Evolutionary conservation across 2,113 vertebrate species (phyloP).

Genomic region (Cololabis saira): DNA sequence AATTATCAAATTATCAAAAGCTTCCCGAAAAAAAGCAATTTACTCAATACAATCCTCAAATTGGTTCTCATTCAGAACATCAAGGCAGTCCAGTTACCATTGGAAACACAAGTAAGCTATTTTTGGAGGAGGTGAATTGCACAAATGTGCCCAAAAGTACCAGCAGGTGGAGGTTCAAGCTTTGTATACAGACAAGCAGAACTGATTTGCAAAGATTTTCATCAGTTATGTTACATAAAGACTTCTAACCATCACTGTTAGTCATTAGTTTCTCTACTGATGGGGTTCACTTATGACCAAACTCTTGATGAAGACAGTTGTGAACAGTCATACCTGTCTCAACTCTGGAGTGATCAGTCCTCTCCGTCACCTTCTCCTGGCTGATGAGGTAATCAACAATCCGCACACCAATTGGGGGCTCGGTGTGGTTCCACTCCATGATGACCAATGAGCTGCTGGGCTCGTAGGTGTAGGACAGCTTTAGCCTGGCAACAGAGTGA

Average conservation of each 20-base stretch:
- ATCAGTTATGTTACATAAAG: neutral
- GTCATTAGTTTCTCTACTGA: neutral
- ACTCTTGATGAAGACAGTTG: neutral
- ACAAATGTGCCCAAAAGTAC: neutral
- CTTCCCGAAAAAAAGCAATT: too few relatives aligned
- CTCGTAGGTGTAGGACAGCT: slow-evolving; percentile 90
- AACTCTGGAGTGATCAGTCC: slow-evolving; percentile 95
- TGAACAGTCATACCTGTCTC: slow-evolving; percentile 87
- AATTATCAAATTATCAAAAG: too few relatives aligned
- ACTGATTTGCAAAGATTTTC: neutral
- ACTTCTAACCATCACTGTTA: neutral
- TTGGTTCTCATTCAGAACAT: too few relatives aligned
- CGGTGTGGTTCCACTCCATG: slow-evolving; percentile 94
- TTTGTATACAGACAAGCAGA: neutral
- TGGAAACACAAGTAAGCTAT: neutral
- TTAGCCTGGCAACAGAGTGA: slow-evolving; percentile 80
- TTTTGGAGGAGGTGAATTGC: neutral
- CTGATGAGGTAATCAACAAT: slow-evolving; percentile 97
- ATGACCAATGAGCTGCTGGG: slow-evolving; percentile 97
- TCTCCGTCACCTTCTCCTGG: slow-evolving; percentile 95
- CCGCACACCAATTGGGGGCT: slow-evolving; percentile 94
- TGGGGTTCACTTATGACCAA: neutral
- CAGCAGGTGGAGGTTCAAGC: neutral
- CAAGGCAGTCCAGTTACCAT: too few relatives aligned
- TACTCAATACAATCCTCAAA: too few relatives aligned